These are phyloP conservation scores for Leistus spinibarbis DNA, from an alignment of 2,888 invertebrate genomes.

Conservation along the genomic window DNA sequence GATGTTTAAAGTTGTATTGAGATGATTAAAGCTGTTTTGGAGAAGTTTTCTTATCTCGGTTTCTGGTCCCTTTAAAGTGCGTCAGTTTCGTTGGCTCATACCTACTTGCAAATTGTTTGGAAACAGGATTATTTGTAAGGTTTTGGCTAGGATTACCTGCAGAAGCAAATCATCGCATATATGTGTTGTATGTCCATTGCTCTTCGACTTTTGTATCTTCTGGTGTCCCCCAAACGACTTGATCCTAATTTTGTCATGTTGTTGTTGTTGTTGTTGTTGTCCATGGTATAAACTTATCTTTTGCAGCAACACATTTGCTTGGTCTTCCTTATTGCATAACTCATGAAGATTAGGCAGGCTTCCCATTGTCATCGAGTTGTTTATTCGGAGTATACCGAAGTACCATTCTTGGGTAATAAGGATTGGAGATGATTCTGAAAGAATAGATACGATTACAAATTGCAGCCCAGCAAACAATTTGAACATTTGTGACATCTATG, in stretches of 20 bases:
- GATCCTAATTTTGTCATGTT: too few species aligned
- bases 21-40: too few species aligned
- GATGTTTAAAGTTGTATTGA: too few species aligned
- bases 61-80: too few species aligned
- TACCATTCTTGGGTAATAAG: too few species aligned
- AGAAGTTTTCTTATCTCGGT: too few species aligned
- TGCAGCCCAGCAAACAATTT: too few species aligned
- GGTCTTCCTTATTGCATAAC: conserved; percentile 55
- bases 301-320: conserved; percentile 5
- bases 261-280: conserved; percentile 45
- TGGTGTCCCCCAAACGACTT: conserved; percentile 50
- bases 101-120: background rate
- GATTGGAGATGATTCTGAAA: conserved; percentile 3
- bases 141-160: conserved; percentile 46
- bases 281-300: conserved; percentile 45
- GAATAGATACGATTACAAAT: too few species aligned
- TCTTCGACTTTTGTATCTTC: conserved; percentile 50
- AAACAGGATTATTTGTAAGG: background rate
- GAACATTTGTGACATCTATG: too few species aligned
- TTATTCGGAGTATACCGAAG: background rate
- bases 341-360: conserved; percentile 71
- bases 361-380: conserved; percentile 59
- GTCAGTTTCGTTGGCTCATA: too few species aligned
- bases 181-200: conserved; percentile 50
- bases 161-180: conserved; percentile 52